Evolutionary conservation across 2,797 vertebrate species (phyloP), one percentile per base, ranked within the genome.

Genomic region (Rhinophrynus dorsalis): DNA sequence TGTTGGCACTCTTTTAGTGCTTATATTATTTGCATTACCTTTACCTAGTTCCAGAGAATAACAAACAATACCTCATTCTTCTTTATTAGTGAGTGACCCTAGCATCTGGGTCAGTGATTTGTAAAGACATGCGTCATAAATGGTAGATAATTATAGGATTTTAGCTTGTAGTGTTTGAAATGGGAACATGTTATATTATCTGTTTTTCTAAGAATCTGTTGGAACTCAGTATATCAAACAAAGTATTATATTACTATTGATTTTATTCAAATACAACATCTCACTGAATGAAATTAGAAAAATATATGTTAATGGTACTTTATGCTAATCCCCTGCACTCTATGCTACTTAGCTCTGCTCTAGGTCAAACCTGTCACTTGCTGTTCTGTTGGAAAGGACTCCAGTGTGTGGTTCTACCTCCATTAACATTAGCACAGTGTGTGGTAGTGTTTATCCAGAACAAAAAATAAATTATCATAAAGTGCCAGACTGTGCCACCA

Each of bases 61-160:
- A 7, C 51, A 42, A 45, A 73, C 62, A 73, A 73, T 60, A 37
- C 51, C 18, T 52, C 62, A 60, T 73, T 73, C 70, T 60, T 66
- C 6, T 37, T 35, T 29, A 42, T 47, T 37, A n/a, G 13, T 35
- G 20, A 45, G 30, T 67, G 70, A 73, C 70, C 70, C 70, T 48
- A 20, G 35, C 44, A 73, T 66, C 55, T 65, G 70, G 70, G 70
- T 73, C 70, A 73, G 45, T 12, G 62, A 54, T 59, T 59, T 59
- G 55, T 60, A 45, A 73, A 73, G 47, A 51, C 55, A 44, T 73
- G 70, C 70, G 70, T 73, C 70, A 73, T 52, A 66, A 66, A 73
- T 66, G 70, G 55, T 15, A 33, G 47, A 67, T 73, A 73, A 73
- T 66, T 73, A 66, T 52, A 73, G 70, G 50, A 21, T 52, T 60